phyloP scores from a whole-genome alignment of 2,888 invertebrate genomes.

The Dynastes grantii region DNA sequence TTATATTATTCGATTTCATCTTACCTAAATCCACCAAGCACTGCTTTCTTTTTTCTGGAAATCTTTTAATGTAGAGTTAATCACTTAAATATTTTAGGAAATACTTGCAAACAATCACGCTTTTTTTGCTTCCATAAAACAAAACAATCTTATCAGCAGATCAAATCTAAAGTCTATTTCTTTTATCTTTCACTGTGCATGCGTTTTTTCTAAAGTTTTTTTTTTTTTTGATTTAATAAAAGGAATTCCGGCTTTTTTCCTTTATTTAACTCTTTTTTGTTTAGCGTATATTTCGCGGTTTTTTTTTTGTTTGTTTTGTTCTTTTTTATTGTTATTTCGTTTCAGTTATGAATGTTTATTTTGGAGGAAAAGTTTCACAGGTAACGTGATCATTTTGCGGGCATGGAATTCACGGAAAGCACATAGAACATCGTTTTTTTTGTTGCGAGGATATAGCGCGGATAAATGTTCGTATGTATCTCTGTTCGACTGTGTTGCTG shows the following conservation, averaged over 20 bases:
- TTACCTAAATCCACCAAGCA: slow-evolving; percentile 9
- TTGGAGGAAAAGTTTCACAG: neutral
- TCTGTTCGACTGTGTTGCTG: slow-evolving; percentile 14
- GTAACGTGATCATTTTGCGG: neutral
- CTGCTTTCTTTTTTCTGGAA: neutral
- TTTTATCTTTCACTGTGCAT: too few relatives aligned
- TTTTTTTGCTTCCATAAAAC: too few relatives aligned
- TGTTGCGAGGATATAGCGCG: neutral
- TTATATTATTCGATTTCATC: neutral
- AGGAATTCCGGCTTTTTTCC: too few relatives aligned
- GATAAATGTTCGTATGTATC: neutral
- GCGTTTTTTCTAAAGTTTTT: too few relatives aligned
- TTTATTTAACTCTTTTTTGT: too few relatives aligned
- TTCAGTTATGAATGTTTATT: neutral
- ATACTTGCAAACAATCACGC: neutral
- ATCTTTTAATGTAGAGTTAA: neutral
- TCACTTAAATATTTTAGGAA: slow-evolving; percentile 4
- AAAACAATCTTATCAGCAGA: too few relatives aligned
- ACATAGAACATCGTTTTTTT: neutral
- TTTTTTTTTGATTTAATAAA: too few relatives aligned
- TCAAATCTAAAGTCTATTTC: too few relatives aligned
- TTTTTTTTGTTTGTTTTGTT: too few relatives aligned
- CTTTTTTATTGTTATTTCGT: too few relatives aligned
- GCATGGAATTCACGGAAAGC: neutral
- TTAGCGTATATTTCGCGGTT: too few relatives aligned